A percentile compares a stretch with the other conserved stretches of the same genome.
phyloP scores from a whole-genome alignment of 2,888 invertebrate genomes.

The Trileptium ribeirensis region DNA sequence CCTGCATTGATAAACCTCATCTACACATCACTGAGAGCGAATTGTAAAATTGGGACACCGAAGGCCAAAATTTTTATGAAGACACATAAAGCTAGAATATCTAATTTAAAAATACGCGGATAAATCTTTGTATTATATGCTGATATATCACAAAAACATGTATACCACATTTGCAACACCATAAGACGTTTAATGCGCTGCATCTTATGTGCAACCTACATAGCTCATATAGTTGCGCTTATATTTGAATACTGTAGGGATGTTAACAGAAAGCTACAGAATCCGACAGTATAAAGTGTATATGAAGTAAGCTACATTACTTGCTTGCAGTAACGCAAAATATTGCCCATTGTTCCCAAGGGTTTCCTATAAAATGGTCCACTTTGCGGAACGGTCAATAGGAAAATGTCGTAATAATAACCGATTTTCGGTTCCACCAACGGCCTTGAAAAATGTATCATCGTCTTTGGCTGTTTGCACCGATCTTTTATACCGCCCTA shows the following conservation, averaged over 20 bases:
- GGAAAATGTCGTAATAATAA: not conserved
- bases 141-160: not conserved
- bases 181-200: no score
- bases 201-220: no score
- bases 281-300: no score
- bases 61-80: no score
- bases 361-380: constrained; percentile 2
- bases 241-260: no score
- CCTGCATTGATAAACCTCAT: no score
- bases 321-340: not conserved
- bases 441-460: not conserved
- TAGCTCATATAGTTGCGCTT: no score
- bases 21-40: no score
- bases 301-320: not conserved
- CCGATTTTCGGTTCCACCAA: not conserved
- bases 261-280: no score
- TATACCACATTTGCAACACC: not conserved
- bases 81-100: no score
- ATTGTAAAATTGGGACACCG: no score
- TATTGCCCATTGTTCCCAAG: not conserved
- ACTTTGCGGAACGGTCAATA: not conserved
- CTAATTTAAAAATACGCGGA: no score
- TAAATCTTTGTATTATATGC: not conserved
- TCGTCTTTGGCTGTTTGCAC: not conserved
- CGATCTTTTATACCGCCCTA: not conserved